Percentiles rank a stretch among this genome's conserved stretches.
Evolutionary conservation across 2,888 invertebrate species (phyloP).

Genomic region (Seira ritae): DNA sequence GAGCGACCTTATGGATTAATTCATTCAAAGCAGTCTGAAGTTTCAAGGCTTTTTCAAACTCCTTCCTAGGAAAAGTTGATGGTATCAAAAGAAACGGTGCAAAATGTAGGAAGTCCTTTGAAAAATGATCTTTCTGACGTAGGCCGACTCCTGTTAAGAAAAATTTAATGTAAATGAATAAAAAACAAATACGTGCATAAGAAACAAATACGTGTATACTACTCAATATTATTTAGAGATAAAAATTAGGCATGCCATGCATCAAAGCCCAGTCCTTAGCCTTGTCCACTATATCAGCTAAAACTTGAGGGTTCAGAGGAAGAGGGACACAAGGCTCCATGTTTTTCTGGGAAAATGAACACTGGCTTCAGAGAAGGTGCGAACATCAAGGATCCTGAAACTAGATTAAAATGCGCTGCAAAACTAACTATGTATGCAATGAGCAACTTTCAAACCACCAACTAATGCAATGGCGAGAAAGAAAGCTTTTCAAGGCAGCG

Average conservation of each 20-base stretch:
- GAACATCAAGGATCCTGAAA: too few relatives aligned
- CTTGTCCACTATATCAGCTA: conserved; percentile 83
- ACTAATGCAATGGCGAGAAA: too few relatives aligned
- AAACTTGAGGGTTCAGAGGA: conserved; percentile 81
- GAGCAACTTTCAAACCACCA: too few relatives aligned
- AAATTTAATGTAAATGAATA: background rate
- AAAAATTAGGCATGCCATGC: conserved; percentile 79
- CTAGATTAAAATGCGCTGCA: too few relatives aligned
- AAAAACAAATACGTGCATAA: conserved; percentile 6
- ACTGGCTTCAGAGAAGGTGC: background rate
- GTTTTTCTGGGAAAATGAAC: background rate
- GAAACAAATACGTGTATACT: too few relatives aligned
- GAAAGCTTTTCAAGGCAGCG: too few relatives aligned
- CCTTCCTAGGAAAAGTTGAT: conserved; percentile 85
- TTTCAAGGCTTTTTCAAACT: conserved; percentile 85
- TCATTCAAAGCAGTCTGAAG: conserved; percentile 87
- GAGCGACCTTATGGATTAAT: conserved; percentile 90
- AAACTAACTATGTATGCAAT: too few relatives aligned
- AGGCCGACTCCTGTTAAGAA: conserved; percentile 81
- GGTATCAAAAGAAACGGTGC: conserved; percentile 88
- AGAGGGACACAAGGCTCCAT: conserved; percentile 81
- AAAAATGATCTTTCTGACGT: conserved; percentile 83
- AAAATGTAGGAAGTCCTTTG: conserved; percentile 83
- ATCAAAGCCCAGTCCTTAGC: conserved; percentile 90
- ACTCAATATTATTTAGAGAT: background rate